A percentile compares a stretch with the other conserved stretches of the same genome.
phyloP scores from a whole-genome alignment of 2,797 vertebrate species.

The Danio tinwini region DNA sequence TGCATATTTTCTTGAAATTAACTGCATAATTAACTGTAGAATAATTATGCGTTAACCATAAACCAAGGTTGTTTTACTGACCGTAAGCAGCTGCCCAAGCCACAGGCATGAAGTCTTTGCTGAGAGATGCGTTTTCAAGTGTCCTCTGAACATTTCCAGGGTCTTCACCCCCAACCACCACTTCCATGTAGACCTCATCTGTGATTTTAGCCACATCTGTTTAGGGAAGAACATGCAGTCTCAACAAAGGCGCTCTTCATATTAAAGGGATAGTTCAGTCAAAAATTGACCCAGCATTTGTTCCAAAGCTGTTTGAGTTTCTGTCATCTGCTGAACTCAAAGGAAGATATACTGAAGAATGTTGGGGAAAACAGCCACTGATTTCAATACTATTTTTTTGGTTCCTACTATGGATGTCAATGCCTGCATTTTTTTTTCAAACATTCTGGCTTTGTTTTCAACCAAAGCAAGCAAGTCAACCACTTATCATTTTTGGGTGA shows the following conservation, averaged over 20 bases:
- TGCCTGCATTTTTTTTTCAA: too few species aligned
- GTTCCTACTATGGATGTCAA: too few species aligned
- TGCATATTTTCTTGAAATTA: neutral
- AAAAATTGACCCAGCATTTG: too few species aligned
- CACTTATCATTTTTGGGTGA: too few species aligned
- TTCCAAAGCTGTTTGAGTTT: too few species aligned
- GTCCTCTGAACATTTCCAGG: slow-evolving; percentile 81
- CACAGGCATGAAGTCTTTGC: slow-evolving; percentile 87
- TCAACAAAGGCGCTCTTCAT: neutral
- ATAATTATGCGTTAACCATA: neutral
- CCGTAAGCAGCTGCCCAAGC: slow-evolving; percentile 89
- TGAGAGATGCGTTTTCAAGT: slow-evolving; percentile 80
- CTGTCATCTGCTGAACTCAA: too few species aligned
- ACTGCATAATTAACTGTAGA: neutral
- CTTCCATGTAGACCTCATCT: slow-evolving; percentile 92
- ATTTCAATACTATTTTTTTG: too few species aligned
- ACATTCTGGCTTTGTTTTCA: too few species aligned
- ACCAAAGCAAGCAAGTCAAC: too few species aligned
- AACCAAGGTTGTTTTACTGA: slow-evolving; percentile 62
- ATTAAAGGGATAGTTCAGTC: too few species aligned
- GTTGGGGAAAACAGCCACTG: too few species aligned
- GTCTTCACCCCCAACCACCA: slow-evolving; percentile 88
- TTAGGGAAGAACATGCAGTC: neutral
- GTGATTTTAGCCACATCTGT: slow-evolving; percentile 87
- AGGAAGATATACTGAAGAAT: too few species aligned